Conservation (phyloP, 92 coral and sea anemone species). For the Bergia puertoricense region DNA sequence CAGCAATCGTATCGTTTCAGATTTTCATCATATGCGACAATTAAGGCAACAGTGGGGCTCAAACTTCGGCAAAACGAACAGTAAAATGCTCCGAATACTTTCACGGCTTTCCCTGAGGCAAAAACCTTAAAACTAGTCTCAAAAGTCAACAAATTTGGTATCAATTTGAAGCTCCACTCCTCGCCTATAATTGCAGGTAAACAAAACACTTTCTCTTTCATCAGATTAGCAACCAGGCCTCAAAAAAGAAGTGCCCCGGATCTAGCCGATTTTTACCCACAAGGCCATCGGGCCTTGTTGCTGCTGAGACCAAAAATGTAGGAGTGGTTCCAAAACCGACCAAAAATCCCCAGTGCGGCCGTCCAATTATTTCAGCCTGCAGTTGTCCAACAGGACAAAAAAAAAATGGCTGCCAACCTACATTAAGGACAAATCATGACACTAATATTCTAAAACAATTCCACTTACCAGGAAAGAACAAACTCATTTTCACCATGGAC, state of each 20-base stretch:
- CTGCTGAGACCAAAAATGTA: constrained; percentile 9
- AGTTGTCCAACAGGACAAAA: no score
- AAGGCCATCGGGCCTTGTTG: no score
- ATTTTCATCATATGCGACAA: constrained; percentile 26
- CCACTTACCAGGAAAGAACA: no score
- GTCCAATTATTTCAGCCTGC: no score
- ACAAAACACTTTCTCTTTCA: constrained; percentile 30
- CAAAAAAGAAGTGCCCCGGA: not conserved
- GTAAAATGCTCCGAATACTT: not conserved
- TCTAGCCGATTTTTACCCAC: no score
- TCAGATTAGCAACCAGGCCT: constrained; percentile 48
- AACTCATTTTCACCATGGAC: no score
- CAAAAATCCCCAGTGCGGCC: constrained; percentile 49
- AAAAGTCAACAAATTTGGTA: constrained; percentile 43
- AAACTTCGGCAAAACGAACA: not conserved
- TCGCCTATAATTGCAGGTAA: constrained; percentile 18
- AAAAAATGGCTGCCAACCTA: no score
- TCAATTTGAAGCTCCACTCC: constrained; percentile 42
- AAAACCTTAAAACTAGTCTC: not conserved
- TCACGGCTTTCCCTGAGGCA: not conserved
- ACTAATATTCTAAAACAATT: no score
- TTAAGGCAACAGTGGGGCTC: not conserved
- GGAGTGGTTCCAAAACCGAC: constrained; percentile 43
- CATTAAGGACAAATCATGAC: no score
- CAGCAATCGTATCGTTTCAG: constrained; percentile 46